Evolutionary conservation across 2,113 vertebrate genomes (phyloP).

Genomic region (Spermophilus dauricus): DNA sequence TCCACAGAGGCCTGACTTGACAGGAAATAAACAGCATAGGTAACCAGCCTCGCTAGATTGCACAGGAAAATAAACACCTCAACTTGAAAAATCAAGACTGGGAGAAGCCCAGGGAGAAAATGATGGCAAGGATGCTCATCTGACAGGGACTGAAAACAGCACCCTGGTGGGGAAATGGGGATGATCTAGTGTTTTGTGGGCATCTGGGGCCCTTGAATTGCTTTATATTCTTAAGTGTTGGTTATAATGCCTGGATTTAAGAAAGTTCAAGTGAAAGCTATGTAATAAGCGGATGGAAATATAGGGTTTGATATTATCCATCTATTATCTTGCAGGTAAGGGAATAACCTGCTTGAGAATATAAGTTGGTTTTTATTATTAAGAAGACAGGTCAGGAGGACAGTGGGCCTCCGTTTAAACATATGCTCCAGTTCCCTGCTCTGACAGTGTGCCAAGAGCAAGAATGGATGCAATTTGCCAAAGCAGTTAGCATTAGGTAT

Average conservation of each 20-base stretch:
- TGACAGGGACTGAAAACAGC: neutral
- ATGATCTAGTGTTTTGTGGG: neutral
- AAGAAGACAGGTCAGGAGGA: neutral
- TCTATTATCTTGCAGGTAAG: neutral
- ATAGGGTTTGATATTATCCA: neutral
- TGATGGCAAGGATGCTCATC: neutral
- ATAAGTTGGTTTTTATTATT: neutral
- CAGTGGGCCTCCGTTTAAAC: neutral
- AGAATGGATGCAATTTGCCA: neutral
- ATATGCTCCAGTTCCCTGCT: neutral
- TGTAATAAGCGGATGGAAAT: neutral
- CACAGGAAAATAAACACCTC: neutral
- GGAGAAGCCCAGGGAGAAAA: neutral
- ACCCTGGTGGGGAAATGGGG: too few species aligned
- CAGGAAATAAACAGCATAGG: neutral
- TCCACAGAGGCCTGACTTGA: neutral
- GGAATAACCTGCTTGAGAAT: neutral
- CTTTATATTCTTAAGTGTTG: neutral
- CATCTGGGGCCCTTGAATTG: neutral
- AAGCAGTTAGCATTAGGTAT: neutral
- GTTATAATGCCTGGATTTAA: neutral
- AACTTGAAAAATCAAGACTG: neutral
- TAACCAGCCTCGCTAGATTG: neutral
- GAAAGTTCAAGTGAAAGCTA: neutral
- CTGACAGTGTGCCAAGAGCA: neutral